phyloP scores from a whole-genome alignment of 2,113 vertebrate genomes.

The Ovibos moschatus region DNA sequence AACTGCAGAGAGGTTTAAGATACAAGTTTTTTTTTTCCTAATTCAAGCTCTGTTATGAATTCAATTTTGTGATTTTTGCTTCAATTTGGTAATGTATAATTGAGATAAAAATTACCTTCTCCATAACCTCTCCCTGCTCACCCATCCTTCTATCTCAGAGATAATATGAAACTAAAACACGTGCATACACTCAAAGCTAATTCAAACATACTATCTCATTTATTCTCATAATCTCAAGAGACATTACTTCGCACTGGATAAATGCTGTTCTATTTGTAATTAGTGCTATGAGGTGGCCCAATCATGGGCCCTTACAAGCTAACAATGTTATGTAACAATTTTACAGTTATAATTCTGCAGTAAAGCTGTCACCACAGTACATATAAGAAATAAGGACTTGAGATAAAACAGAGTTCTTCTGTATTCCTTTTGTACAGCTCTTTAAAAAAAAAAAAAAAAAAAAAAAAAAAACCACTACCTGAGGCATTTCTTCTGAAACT shows the following conservation, averaged over 20 bases:
- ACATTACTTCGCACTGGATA: not conserved
- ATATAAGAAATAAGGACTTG: not conserved
- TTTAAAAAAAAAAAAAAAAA: no score
- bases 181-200: not conserved
- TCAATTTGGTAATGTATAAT: conserved; percentile 19
- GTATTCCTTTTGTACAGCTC: not conserved
- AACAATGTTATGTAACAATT: not conserved
- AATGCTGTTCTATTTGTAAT: not conserved
- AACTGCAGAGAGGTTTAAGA: not conserved
- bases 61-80: conserved; percentile 6
- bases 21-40: not conserved
- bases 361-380: not conserved
- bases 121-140: not conserved
- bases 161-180: not conserved
- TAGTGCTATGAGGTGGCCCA: not conserved
- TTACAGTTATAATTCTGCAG: not conserved
- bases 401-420: not conserved
- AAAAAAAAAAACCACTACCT: not conserved
- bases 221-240: conserved; percentile 14
- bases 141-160: not conserved
- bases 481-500: not conserved
- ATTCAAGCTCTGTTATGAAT: conserved; percentile 2
- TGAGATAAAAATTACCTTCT: conserved; percentile 1
- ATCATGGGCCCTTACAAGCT: not conserved
- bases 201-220: not conserved